These are phyloP conservation scores for Apolygus lucorum DNA, from an alignment of 1,140 invertebrate species.

Conservation along the genomic window DNA sequence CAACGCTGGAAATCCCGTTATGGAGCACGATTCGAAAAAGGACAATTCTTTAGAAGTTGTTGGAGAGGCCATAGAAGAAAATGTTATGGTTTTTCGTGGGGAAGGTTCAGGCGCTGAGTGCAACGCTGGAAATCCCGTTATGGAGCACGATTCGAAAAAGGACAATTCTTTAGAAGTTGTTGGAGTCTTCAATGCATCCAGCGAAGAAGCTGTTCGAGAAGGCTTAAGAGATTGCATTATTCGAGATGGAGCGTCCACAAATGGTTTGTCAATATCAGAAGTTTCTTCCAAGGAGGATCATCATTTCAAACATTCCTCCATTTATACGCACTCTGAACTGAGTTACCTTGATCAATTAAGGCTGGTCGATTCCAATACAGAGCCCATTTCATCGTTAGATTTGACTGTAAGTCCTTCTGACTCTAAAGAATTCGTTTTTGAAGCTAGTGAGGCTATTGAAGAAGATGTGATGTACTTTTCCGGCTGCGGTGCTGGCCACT, in stretches of 20 bases:
- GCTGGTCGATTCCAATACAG: too few species aligned
- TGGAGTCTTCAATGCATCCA: neutral
- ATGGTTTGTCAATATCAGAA: neutral
- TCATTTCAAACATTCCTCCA: too few species aligned
- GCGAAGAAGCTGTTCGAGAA: neutral
- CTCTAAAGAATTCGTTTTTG: neutral
- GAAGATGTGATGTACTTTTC: conserved; percentile 58
- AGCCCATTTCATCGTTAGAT: too few species aligned
- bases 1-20: conserved; percentile 52
- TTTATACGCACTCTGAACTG: too few species aligned
- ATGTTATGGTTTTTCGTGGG: conserved; percentile 59
- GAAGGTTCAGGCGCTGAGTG: conserved; percentile 63
- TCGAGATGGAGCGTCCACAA: too few species aligned
- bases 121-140: conserved; percentile 52
- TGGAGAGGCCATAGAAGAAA: conserved; percentile 61
- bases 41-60: conserved; percentile 40
- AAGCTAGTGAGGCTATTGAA: conserved; percentile 56
- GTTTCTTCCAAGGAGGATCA: too few species aligned
- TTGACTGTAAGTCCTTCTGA: too few species aligned
- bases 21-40: conserved; percentile 14
- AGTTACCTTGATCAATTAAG: too few species aligned
- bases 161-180: conserved; percentile 5
- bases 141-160: conserved; percentile 16
- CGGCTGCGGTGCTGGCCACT: conserved; percentile 57
- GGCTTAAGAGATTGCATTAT: neutral